phyloP scores from a whole-genome alignment of 2,797 vertebrate genomes.

The Peromyscus eremicus region DNA sequence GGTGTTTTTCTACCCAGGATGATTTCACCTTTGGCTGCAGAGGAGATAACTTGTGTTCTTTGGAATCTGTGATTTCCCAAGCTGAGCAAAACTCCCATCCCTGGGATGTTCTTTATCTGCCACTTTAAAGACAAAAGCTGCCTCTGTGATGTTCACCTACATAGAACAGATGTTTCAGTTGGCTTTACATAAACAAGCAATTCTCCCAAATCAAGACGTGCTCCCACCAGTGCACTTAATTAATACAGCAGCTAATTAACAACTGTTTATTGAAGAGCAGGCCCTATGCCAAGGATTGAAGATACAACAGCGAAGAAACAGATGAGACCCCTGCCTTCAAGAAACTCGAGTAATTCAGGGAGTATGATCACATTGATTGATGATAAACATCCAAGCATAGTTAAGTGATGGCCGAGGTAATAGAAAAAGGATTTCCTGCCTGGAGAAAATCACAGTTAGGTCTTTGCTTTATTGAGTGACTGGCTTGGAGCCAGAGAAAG shows the following conservation, averaged over 20 bases:
- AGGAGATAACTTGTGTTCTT: constrained; percentile 6
- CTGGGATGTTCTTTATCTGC: neutral
- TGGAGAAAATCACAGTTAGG: constrained; percentile 70
- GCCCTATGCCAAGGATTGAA: constrained; percentile 30
- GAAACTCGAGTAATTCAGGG: constrained; percentile 49
- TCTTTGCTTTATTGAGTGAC: constrained; percentile 67
- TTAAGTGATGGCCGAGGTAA: constrained; percentile 47
- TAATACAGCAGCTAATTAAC: constrained; percentile 67
- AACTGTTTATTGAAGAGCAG: constrained; percentile 62
- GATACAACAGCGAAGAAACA: neutral
- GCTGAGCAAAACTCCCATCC: neutral
- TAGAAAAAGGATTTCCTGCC: constrained; percentile 76
- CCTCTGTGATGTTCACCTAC: constrained; percentile 49
- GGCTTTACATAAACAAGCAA: constrained; percentile 66
- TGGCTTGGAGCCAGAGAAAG: constrained; percentile 77
- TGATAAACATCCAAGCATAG: constrained; percentile 51
- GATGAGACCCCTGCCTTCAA: constrained; percentile 56
- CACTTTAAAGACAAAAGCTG: constrained; percentile 58
- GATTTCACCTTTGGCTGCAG: neutral
- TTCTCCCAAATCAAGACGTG: constrained; percentile 68
- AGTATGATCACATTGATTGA: neutral
- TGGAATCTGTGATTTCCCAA: constrained; percentile 49
- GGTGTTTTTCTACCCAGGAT: neutral
- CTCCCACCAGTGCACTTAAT: constrained; percentile 69
- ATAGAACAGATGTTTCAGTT: constrained; percentile 69